These are phyloP conservation scores for Xyrichtys novacula DNA, from an alignment of 2,797 vertebrate species.

Conservation along the genomic window DNA sequence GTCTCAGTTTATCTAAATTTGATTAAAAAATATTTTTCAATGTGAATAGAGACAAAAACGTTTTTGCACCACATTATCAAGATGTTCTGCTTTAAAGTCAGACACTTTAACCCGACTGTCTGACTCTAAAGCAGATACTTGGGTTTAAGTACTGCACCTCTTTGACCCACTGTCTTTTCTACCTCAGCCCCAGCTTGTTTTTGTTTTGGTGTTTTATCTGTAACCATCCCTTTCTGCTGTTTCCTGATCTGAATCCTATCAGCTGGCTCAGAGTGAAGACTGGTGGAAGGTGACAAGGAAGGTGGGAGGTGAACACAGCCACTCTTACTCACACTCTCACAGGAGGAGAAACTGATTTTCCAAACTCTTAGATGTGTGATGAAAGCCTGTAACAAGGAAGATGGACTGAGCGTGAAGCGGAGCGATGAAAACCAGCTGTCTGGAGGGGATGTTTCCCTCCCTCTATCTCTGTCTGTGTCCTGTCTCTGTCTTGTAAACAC, in stretches of 20 bases:
- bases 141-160: too few relatives aligned
- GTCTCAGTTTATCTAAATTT: too few relatives aligned
- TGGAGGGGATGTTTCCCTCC: slow-evolving; percentile 35
- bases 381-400: slow-evolving; percentile 73
- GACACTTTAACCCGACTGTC: too few relatives aligned
- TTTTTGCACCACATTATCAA: too few relatives aligned
- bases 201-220: slow-evolving; percentile 25
- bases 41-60: too few relatives aligned
- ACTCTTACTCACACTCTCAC: not conserved
- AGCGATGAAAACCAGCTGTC: slow-evolving; percentile 74
- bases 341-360: slow-evolving; percentile 32
- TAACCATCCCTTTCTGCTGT: slow-evolving; percentile 11
- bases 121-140: too few relatives aligned
- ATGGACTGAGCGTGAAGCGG: slow-evolving; percentile 68
- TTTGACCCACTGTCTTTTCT: not conserved
- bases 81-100: too few relatives aligned
- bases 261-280: slow-evolving; percentile 27
- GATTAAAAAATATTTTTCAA: too few relatives aligned
- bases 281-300: slow-evolving; percentile 55
- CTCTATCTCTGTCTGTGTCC: slow-evolving; percentile 30
- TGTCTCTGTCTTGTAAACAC: slow-evolving; percentile 56
- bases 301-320: slow-evolving; percentile 4
- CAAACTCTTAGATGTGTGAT: slow-evolving; percentile 64
- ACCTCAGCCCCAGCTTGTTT: not conserved
- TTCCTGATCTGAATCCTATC: slow-evolving; percentile 22